Base-by-base conservation (phyloP, 1,140 invertebrate genomes). In the Drosophila mojavensis region DNA sequence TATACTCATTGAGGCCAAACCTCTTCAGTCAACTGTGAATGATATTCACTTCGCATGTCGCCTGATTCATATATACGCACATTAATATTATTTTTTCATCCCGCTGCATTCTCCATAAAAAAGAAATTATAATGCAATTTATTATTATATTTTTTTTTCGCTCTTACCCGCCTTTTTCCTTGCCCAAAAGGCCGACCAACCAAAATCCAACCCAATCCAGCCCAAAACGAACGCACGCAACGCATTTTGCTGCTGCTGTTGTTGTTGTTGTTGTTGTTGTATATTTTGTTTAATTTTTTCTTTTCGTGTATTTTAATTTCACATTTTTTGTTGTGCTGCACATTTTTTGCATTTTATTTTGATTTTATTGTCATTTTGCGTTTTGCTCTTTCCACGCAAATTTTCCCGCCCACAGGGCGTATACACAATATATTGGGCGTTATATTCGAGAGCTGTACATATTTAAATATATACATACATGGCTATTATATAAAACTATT, bases 111-210 rank as follows among this genome's bases (percentile, higher is more conserved):
- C 20, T 6, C 41, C 55, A 65, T 78, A 67, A 82, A 83, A 83
- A 84, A 77, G 63, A 80, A 77, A 85, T 84, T 85, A 80, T 84
- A 78, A 85, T 84, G 53, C 68, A 80, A 85, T 85, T 84, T 85
- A 78, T 80, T 84, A 85, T 84, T 85, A 81, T 74, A 71, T 72
- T 72, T 86, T 47, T 20, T 20, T 20, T 17, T 15, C 43, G 15
- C 15, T 45, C 59, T 47, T 51, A 10, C 24, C 20, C 64, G 50
- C 51, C 28, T 58, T 41, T 59, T 61, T 72, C 80, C 45, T 53
- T 64, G 36, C 55, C 60, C n/a, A 45, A 47, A 65, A 54, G 26
- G 56, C 30, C 58, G 64, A 81, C 78, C 82, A 85, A 83, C 81
- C 81, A 68, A 86, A 86, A 69, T 54, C 70, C 75, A 68, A 81